Evolutionary conservation across 2,797 vertebrate species (phyloP).

Genomic region (Stomatorhinus walkeri): DNA sequence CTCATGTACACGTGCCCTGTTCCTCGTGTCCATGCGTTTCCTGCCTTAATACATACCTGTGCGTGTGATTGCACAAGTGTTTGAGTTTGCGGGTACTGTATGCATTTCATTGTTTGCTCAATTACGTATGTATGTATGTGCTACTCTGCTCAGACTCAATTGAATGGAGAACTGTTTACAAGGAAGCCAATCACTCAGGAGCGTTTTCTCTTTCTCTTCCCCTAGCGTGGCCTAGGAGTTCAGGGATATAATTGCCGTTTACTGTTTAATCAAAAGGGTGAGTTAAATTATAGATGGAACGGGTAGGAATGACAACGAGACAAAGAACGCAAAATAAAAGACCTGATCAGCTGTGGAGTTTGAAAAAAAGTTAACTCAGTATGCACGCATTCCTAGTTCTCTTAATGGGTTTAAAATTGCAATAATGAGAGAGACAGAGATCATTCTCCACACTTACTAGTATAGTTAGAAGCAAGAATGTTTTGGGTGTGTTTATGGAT

Average conservation of each 20-base stretch:
- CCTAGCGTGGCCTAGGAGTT: constrained; percentile 11
- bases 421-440: neutral
- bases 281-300: constrained; percentile 8
- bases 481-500: neutral
- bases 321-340: neutral
- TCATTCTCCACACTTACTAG: neutral
- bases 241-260: constrained; percentile 9
- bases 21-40: neutral
- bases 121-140: neutral
- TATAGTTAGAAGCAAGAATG: neutral
- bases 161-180: constrained; percentile 19
- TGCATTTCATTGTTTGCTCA: neutral
- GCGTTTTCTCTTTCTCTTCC: neutral
- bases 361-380: neutral
- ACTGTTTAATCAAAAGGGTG: constrained; percentile 15
- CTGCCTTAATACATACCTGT: neutral
- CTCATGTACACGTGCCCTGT: neutral
- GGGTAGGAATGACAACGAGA: constrained; percentile 3
- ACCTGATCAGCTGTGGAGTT: neutral
- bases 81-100: neutral
- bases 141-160: neutral
- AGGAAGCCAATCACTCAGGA: constrained; percentile 18
- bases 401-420: neutral
- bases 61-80: constrained; percentile 23
- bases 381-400: neutral